A percentile compares a stretch with the other conserved stretches of the same genome.
phyloP scores from a whole-genome alignment of 2,888 invertebrate genomes.

The Merodon equestris region DNA sequence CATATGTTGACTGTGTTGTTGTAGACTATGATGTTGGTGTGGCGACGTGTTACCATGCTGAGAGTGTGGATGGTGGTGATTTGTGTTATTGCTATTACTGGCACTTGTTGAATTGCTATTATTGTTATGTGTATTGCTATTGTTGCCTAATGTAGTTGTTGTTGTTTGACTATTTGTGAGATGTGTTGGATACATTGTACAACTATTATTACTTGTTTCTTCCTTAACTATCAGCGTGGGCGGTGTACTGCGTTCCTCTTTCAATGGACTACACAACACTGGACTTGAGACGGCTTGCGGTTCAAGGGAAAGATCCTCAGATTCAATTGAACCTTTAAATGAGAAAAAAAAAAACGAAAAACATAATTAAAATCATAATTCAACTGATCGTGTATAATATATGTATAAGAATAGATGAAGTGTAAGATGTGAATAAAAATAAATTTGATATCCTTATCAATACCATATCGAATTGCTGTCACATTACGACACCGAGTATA shows the following conservation, averaged over 20 bases:
- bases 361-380: background rate
- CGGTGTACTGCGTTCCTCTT: slow-evolving; percentile 84
- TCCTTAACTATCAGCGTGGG: slow-evolving; percentile 85
- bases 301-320: slow-evolving; percentile 88
- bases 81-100: slow-evolving; percentile 72
- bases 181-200: slow-evolving; percentile 79
- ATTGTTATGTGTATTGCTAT: slow-evolving; percentile 75
- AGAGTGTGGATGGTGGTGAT: slow-evolving; percentile 71
- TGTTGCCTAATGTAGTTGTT: slow-evolving; percentile 72
- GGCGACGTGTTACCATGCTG: slow-evolving; percentile 65
- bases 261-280: slow-evolving; percentile 81
- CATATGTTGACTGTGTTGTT: slow-evolving; percentile 71
- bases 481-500: slow-evolving; percentile 12
- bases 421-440: slow-evolving; percentile 40
- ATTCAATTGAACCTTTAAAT: slow-evolving; percentile 86
- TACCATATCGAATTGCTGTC: slow-evolving; percentile 57
- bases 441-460: slow-evolving; percentile 36
- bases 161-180: slow-evolving; percentile 71
- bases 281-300: slow-evolving; percentile 80
- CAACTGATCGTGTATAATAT: slow-evolving; percentile 1
- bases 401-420: background rate
- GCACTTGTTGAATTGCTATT: slow-evolving; percentile 68
- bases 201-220: slow-evolving; percentile 86
- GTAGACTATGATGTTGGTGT: slow-evolving; percentile 71
- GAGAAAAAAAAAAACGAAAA: slow-evolving; percentile 30